Conservation (phyloP, 1,140 invertebrate species). For the Argopecten irradians region DNA sequence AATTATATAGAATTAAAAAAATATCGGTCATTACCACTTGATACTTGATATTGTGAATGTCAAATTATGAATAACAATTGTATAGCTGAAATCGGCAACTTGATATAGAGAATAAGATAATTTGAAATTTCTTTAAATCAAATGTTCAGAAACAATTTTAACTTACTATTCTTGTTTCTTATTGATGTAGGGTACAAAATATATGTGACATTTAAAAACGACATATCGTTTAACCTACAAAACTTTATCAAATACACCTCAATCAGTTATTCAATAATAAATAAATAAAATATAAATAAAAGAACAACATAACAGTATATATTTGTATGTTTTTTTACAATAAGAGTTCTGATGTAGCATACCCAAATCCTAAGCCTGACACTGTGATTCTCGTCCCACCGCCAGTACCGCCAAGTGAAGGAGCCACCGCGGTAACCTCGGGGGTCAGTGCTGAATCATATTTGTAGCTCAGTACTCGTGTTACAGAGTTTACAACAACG, state of each 20-base stretch:
- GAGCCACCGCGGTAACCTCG: slow-evolving; percentile 59
- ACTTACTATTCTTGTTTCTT: no score
- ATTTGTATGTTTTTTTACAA: not conserved
- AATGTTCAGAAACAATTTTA: no score
- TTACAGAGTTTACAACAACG: slow-evolving; percentile 51
- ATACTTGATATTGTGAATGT: no score
- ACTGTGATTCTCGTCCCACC: slow-evolving; percentile 68
- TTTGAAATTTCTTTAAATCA: no score
- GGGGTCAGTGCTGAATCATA: slow-evolving; percentile 62
- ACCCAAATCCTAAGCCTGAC: slow-evolving; percentile 70
- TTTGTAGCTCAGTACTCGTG: slow-evolving; percentile 56
- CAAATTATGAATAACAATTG: no score
- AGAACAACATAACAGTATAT: not conserved
- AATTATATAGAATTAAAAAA: no score
- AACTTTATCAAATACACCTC: not conserved
- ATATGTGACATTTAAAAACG: not conserved
- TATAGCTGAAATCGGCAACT: no score
- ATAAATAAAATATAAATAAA: not conserved
- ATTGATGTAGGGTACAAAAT: not conserved
- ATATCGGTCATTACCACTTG: no score
- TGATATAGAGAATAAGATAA: no score
- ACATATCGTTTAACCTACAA: not conserved
- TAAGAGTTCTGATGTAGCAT: slow-evolving; percentile 15
- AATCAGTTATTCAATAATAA: not conserved
- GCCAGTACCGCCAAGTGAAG: slow-evolving; percentile 61